Conservation (phyloP, 1,140 invertebrate genomes). For the Bicyclus anynana region DNA sequence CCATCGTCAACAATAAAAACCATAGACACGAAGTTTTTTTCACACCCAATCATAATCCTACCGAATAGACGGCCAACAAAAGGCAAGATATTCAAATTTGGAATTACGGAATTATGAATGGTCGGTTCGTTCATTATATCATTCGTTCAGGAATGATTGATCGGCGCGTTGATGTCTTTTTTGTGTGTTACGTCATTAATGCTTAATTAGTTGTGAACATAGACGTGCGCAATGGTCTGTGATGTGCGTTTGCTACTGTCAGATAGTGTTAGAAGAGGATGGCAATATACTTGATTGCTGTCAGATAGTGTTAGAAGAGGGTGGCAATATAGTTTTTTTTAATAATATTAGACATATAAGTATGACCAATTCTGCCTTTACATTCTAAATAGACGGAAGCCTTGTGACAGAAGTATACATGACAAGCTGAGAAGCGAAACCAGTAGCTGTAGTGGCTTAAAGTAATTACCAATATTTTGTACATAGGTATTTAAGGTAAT, state of each 20-base stretch:
- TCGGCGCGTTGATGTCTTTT: conserved; percentile 66
- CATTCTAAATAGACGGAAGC: no score
- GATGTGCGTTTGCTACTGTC: neutral
- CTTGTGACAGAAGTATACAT: no score
- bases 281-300: neutral
- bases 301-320: neutral
- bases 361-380: no score
- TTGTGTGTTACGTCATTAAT: conserved; percentile 67
- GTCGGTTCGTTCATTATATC: conserved; percentile 40
- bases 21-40: neutral
- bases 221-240: conserved; percentile 3
- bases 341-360: no score
- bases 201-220: conserved; percentile 67
- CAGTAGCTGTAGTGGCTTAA: no score
- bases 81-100: conserved; percentile 64
- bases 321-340: neutral
- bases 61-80: conserved; percentile 40
- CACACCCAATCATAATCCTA: neutral
- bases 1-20: no score
- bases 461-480: no score
- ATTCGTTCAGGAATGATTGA: conserved; percentile 69
- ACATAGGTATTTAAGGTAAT: no score
- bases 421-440: no score
- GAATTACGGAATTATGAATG: conserved; percentile 67
- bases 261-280: neutral